Base-by-base conservation (phyloP, 2,888 invertebrate genomes). In the Hydraecia micacea region DNA sequence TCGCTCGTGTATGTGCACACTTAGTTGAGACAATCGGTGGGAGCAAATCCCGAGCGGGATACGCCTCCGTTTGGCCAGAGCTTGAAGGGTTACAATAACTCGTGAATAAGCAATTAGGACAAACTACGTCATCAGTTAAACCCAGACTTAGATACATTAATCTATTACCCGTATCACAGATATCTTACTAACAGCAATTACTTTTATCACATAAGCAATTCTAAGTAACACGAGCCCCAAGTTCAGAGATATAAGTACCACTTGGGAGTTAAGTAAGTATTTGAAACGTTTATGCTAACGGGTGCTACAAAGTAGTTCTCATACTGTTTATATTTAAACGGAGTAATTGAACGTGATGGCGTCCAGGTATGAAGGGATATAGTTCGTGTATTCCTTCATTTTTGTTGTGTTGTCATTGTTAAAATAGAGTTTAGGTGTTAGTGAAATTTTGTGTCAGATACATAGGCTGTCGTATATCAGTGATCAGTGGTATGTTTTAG, bases 281-380 rank as follows among this genome's bases (percentile, higher is more conserved):
- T 83, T 71, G 32, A 68, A 86, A 77, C 84, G 66, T 86, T 86
- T 83, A 83, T 77, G 74, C 73, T 49, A 74, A 83, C 68, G 71
- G 25, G 39, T 60, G 73, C 71, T 75, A 71, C 75, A 71, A 73
- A 75, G 52, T 77, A 55, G 55, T 32, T 58, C 39, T 63, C 42
- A n/a, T 67, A 58, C n/a, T 73, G 70, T 71, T 85, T 81, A 36
- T 85, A 52, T 82, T 86, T 49, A 69, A 83, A 73, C 75, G 5
- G 52, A n/a, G 66, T 82, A 73, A 75, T 69, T 85, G 60, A 58
- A 74, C 42, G 39, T 62, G 46, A 68, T 55, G 18, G n/a, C 36
- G 28, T 28, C n/a, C 28, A 65, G 21, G 32, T 67, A 32, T 72
- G 8, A 32, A 60, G 6, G 25, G 15, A 79, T n/a, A 52, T 39